Conservation (phyloP, 2,888 invertebrate species). For the Plemyria rubiginata region DNA sequence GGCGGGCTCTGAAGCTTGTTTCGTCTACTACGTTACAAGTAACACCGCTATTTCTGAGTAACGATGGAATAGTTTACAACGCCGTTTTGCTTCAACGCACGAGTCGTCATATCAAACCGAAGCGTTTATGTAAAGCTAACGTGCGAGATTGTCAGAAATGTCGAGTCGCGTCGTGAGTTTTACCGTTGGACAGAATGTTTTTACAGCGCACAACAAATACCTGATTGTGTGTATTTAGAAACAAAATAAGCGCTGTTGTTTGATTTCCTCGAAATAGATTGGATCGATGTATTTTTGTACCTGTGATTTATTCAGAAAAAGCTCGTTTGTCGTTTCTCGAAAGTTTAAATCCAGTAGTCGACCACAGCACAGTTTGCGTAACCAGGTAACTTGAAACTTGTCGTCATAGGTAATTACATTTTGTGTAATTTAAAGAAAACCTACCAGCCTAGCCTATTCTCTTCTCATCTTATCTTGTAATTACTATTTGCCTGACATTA, state of each 20-base stretch:
- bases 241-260: constrained; percentile 47
- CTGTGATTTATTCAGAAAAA: constrained; percentile 12
- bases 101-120: constrained; percentile 44
- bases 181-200: constrained; percentile 60
- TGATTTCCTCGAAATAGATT: constrained; percentile 44
- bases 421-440: constrained; percentile 30
- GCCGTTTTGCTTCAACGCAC: constrained; percentile 50
- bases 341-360: constrained; percentile 11
- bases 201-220: constrained; percentile 57
- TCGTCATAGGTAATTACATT: constrained; percentile 10
- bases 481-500: constrained; percentile 17
- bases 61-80: constrained; percentile 62
- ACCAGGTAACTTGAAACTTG: constrained; percentile 17
- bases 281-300: constrained; percentile 26
- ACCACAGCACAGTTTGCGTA: constrained; percentile 28
- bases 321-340: constrained; percentile 9
- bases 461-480: not conserved
- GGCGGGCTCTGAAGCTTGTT: constrained; percentile 74
- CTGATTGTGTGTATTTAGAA: constrained; percentile 53
- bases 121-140: constrained; percentile 57
- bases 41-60: constrained; percentile 70
- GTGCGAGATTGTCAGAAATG: constrained; percentile 39
- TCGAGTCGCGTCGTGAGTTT: constrained; percentile 45
- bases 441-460: constrained; percentile 6
- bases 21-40: constrained; percentile 73